Evolutionary conservation across 35 echinoderm and acorn worm genomes (phyloP), one percentile per base, ranked within the genome.

Genomic region (Apostichopus californicus): DNA sequence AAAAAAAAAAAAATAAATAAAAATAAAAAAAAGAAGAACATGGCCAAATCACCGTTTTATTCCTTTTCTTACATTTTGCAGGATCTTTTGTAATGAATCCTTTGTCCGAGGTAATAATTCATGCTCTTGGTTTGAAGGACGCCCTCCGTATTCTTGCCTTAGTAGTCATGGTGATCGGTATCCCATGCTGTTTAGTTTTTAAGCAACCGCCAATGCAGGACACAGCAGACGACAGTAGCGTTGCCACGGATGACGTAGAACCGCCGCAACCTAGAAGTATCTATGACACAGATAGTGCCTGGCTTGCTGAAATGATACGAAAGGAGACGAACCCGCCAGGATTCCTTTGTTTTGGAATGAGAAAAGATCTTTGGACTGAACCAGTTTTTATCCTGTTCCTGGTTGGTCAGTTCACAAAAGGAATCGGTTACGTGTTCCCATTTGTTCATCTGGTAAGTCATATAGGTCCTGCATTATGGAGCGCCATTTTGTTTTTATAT

Each of bases 1-100:
- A 46, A 46, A 46, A 46, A 46, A 2, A 46, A 46, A 4, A 46
- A 3, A n/a, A n/a, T n/a, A n/a, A n/a, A n/a, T n/a, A n/a, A n/a
- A n/a, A n/a, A n/a, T n/a, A n/a, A 4, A 46, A 46, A 1, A 46
- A 46, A 46, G 1, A 46, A 46, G 34, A 46, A 46, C 34, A 46
- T 46, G 34, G 34, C 34, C 2, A 46, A 3, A 3, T 46, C 34
- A 46, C 34, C 1, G 34, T 46, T 46, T 46, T 46, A 46, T 46
- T 46, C 2, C 34, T 46, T 46, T 46, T 3, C 34, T 46, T 46
- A 46, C 34, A 46, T 46, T 21, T 23, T 73, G 23, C 88, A 98
- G 97, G 97, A 77, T 96, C 97, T 26, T 60, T 98, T 21, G 94
- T 95, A n/a, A 98, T 98, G 97, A 98, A 98, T 80, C 97, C 97